Conservation (phyloP, 1,140 invertebrate species). For the Macrobrachium nipponense region DNA sequence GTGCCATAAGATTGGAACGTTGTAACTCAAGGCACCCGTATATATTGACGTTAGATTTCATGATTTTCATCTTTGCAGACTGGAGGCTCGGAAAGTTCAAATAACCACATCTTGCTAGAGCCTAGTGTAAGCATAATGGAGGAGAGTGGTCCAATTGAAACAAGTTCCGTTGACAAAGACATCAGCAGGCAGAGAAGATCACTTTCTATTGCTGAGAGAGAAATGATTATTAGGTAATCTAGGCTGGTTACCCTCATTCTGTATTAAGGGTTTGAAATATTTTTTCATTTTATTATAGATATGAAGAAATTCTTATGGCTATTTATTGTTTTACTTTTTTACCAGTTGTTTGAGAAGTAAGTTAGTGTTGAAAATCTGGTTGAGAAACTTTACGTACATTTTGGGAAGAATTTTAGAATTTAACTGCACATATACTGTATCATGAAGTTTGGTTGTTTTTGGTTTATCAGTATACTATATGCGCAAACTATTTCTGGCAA, state of each 20-base stretch:
- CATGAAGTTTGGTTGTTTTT: no score
- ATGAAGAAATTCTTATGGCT: no score
- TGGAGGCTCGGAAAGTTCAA: not conserved
- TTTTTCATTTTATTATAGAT: no score
- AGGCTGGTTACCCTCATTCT: not conserved
- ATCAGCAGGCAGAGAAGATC: slow-evolving; percentile 59
- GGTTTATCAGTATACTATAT: not conserved
- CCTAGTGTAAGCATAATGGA: slow-evolving; percentile 61
- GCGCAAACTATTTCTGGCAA: not conserved
- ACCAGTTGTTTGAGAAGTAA: no score
- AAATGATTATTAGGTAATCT: slow-evolving; percentile 63
- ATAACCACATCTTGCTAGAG: slow-evolving; percentile 51
- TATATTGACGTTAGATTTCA: not conserved
- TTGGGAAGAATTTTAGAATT: no score
- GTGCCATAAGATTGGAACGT: no score
- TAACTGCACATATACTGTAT: no score
- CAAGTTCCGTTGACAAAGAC: slow-evolving; percentile 40
- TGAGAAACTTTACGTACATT: no score
- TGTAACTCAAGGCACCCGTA: no score
- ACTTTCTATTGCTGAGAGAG: slow-evolving; percentile 62
- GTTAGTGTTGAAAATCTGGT: no score
- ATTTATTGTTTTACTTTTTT: no score
- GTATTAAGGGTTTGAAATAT: not conserved
- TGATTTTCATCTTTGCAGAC: slow-evolving; percentile 12
- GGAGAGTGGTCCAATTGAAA: slow-evolving; percentile 52